Evolutionary conservation across 2,113 vertebrate species (phyloP).

Genomic region (Lycaon pictus): DNA sequence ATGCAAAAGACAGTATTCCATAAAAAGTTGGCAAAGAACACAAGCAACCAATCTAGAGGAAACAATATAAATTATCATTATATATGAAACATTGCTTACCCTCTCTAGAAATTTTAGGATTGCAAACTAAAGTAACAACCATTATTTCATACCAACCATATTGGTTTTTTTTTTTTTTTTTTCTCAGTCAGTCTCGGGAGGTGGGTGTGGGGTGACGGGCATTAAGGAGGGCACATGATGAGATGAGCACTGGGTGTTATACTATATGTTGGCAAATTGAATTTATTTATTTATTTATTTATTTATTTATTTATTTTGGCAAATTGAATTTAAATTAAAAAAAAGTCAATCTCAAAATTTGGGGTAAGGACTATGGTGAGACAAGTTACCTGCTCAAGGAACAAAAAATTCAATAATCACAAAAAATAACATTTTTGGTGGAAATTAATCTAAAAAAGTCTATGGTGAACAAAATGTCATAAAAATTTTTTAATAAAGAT

Average conservation of each 20-base stretch:
- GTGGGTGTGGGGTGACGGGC: too few relatives aligned
- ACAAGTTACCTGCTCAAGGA: not conserved
- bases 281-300: too few relatives aligned
- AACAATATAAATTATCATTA: constrained; percentile 9
- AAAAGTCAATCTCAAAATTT: not conserved
- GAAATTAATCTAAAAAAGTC: constrained; percentile 1
- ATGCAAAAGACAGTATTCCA: not conserved
- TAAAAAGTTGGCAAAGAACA: constrained; percentile 12
- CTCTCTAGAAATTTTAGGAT: not conserved
- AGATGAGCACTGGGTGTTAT: too few relatives aligned
- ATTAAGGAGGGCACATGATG: too few relatives aligned
- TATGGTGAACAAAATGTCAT: not conserved
- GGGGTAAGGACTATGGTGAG: not conserved
- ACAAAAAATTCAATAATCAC: not conserved
- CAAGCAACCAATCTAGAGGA: not conserved
- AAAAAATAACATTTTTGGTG: constrained; percentile 6
- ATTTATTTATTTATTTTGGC: too few relatives aligned
- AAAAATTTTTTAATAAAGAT: too few relatives aligned
- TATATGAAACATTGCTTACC: not conserved
- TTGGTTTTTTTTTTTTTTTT: not conserved
- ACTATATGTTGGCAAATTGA: too few relatives aligned
- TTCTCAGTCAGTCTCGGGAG: too few relatives aligned
- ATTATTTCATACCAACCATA: not conserved
- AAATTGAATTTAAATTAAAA: not conserved
- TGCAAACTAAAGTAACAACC: constrained; percentile 13